Percentiles rank a stretch among this genome's conserved stretches.
Evolutionary conservation across 2,888 invertebrate species (phyloP).

Genomic region (Diadegma fenestrale): DNA sequence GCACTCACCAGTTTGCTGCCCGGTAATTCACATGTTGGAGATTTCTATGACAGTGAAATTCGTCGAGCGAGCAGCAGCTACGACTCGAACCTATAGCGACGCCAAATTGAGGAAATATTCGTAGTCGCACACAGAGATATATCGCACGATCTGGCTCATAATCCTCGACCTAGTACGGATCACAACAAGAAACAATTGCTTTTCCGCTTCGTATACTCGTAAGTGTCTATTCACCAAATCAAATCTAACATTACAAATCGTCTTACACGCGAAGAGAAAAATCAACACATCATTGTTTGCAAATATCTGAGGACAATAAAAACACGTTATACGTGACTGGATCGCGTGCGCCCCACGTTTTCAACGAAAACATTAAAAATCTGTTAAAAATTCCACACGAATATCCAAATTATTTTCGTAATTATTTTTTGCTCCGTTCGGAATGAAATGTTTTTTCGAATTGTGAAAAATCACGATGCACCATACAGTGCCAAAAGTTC

Average conservation of each 20-base stretch:
- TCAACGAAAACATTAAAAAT: neutral
- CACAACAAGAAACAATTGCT: constrained; percentile 13
- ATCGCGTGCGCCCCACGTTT: too few relatives aligned
- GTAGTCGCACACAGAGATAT: neutral
- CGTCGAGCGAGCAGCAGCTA: constrained; percentile 54
- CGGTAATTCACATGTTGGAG: constrained; percentile 65
- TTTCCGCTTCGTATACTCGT: constrained; percentile 28
- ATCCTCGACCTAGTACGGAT: constrained; percentile 13
- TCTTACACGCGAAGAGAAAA: neutral
- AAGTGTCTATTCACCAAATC: constrained; percentile 5
- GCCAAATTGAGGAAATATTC: constrained; percentile 52
- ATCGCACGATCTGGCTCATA: neutral
- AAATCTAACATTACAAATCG: neutral
- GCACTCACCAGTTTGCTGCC: constrained; percentile 14
- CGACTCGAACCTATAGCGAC: constrained; percentile 27
- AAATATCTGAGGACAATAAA: neutral
- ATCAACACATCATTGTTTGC: neutral
- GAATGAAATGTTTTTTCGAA: neutral
- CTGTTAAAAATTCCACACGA: neutral
- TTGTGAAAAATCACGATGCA: neutral
- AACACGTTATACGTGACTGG: too few relatives aligned
- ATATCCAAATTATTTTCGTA: neutral
- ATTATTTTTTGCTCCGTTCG: neutral
- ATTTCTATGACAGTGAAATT: constrained; percentile 61
- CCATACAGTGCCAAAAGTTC: neutral